Conservation (phyloP, 2,888 invertebrate species). For the Spisula subtruncata region DNA sequence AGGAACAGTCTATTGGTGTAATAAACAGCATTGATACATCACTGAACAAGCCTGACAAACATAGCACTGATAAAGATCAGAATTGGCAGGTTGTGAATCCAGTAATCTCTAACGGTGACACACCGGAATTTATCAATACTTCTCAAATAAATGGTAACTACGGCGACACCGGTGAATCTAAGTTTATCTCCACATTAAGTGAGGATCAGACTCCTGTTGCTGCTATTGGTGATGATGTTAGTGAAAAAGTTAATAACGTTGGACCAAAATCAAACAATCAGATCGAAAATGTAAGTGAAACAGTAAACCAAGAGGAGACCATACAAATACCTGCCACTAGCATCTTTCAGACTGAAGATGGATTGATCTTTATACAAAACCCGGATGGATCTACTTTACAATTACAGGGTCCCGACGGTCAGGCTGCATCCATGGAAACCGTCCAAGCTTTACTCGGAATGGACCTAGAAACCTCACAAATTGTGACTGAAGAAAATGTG, state of each 20-base stretch:
- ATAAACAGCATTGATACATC: conserved; percentile 54
- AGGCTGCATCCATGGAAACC: conserved; percentile 84
- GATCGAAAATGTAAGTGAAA: conserved; percentile 8
- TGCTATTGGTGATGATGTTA: conserved; percentile 12
- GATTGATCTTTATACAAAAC: conserved; percentile 84
- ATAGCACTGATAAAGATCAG: background rate
- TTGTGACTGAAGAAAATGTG: conserved; percentile 61
- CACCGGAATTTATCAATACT: background rate
- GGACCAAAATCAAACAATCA: conserved; percentile 26
- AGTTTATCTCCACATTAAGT: conserved; percentile 21
- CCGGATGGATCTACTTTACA: conserved; percentile 86
- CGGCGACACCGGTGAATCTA: background rate
- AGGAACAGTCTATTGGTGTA: conserved; percentile 39
- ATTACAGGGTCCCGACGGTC: conserved; percentile 84
- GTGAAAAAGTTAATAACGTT: conserved; percentile 25
- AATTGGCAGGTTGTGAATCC: conserved; percentile 19
- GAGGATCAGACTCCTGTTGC: conserved; percentile 32
- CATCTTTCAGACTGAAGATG: conserved; percentile 85
- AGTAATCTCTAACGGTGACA: background rate
- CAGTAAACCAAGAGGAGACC: conserved; percentile 41
- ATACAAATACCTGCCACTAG: conserved; percentile 74
- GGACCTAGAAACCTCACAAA: conserved; percentile 71
- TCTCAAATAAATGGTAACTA: conserved; percentile 40
- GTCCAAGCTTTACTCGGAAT: conserved; percentile 86
- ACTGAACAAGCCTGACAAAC: background rate